Evolutionary conservation across 92 coral and sea anemone genomes (phyloP), one percentile per base, ranked within the genome.

Genomic region (Umimayanthus kanabou): DNA sequence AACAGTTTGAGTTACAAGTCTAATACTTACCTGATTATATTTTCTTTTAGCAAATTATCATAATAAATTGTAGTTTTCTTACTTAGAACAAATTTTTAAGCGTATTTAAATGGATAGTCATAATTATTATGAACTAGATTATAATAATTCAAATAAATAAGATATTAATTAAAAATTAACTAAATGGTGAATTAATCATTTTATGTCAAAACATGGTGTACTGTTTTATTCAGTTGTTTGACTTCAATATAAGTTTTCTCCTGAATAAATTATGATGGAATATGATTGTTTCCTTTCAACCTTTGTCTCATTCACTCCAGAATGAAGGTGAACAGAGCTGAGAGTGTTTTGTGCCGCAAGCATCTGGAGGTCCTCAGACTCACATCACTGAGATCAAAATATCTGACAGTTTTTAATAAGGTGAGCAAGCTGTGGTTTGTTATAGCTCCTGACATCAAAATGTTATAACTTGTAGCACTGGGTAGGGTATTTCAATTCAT

Each of bases 281-380:
- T 3, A 13, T 53, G 28, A 45, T 39, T 33, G 11, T 7, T 25
- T 61, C 8, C 8, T 3, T 61, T 23, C 8, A 61, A 61, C 69
- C 7, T 61, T 61, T 64, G 81, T 30, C 15, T 77, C 88, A 6
- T 61, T 49, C 79, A 72, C 28, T 77, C 64, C 33, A 96, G 99
- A 73, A 95, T 91, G 91, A 97, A 95, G 82, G 93, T 97, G 25
- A 93, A 97, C 53, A 96, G 92, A 87, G 99, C 96, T 13, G 88
- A 95, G 58, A 91, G 92, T 81, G 96, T 97, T 16, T 85, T 95
- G 28, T 97, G 99, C 80, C 90, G 82, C 71, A 96, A 96, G 73
- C 92, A 94, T 70, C 87, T 97, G 79, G 93, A 95, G 83, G 89
- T 95, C 69, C 93, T 97, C 49, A 87, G 95, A 77, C 91, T 95